These are phyloP conservation scores for Halictus ligatus DNA, from an alignment of 2,888 invertebrate species.

Conservation along the genomic window DNA sequence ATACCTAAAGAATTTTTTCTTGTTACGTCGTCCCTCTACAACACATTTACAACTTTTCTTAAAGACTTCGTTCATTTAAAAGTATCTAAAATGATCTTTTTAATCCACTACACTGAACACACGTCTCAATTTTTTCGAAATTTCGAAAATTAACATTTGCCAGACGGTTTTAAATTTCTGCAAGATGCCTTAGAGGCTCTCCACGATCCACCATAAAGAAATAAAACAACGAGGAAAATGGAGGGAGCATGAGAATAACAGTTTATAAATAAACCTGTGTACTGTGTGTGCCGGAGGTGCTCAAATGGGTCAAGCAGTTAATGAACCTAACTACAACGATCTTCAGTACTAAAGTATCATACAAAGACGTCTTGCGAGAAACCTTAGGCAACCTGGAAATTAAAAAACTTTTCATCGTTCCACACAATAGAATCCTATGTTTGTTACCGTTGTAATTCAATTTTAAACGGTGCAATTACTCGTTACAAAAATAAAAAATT, in stretches of 20 bases:
- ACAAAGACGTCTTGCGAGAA: neutral
- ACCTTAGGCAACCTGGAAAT: neutral
- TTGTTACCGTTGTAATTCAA: neutral
- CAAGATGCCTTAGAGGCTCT: neutral
- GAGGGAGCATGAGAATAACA: neutral
- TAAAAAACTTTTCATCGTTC: neutral
- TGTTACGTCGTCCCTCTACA: no score
- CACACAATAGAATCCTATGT: neutral
- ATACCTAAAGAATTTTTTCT: no score
- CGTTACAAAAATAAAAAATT: neutral
- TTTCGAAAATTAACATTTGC: neutral
- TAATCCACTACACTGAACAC: neutral
- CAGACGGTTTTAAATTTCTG: neutral
- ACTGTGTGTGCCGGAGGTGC: neutral
- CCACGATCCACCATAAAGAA: neutral
- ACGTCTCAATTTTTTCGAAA: neutral
- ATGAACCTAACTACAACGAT: neutral
- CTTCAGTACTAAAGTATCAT: neutral
- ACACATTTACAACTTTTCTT: no score
- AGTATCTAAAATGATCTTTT: no score
- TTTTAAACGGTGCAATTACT: neutral
- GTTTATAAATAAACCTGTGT: constrained; percentile 8
- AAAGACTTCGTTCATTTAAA: no score
- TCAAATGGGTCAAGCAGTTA: neutral
- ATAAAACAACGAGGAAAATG: neutral